Evolutionary conservation across 2,113 vertebrate species (phyloP), one percentile per base, ranked within the genome.

Genomic region (Vidua chalybeata): DNA sequence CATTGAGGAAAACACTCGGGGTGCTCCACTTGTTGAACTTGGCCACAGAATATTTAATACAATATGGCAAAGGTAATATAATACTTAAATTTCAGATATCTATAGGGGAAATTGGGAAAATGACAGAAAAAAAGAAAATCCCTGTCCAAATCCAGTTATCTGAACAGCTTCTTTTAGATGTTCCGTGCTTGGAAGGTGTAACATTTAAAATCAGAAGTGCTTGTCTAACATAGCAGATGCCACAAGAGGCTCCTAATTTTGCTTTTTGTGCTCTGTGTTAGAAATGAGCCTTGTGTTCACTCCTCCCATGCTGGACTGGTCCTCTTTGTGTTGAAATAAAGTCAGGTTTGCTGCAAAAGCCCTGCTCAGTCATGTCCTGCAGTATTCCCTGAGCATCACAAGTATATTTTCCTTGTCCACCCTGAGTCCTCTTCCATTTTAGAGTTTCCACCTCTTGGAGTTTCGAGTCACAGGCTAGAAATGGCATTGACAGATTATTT

Each of bases 231-330:
- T 3, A 39, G 7, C 13, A 67, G 15, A 23, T 62, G n/a, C 13
- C 26, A 49, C 15, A 10, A 1, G 2, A 62, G 6, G n/a, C 46
- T 89, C 12, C 4, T 64, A 23, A 3, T 18, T 39, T n/a, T n/a
- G 23, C 6, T 51, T 83, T 83, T 82, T 33, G 10, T 35, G 22
- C 19, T 45, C 6, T 33, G 2, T 20, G 21, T 55, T 61, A 26
- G 9, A 7, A 11, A 13, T 55, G 31, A 68, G 13, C 2, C 0
- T 0, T 1, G 0, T 23, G 7, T 28, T 52, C 31, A 11, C 15
- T 41, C 10, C 26, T 45, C 11, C 33, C 22, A 2, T 11, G 13
- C 5, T 58, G 20, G 1, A 45, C 21, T 61, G 46, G 3, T 62
- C 18, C 23, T 24, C 4, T 80, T 43, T 22, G 10, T 35, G 18